Conservation (phyloP, 2,888 invertebrate genomes). For the Tipula vernalis region DNA sequence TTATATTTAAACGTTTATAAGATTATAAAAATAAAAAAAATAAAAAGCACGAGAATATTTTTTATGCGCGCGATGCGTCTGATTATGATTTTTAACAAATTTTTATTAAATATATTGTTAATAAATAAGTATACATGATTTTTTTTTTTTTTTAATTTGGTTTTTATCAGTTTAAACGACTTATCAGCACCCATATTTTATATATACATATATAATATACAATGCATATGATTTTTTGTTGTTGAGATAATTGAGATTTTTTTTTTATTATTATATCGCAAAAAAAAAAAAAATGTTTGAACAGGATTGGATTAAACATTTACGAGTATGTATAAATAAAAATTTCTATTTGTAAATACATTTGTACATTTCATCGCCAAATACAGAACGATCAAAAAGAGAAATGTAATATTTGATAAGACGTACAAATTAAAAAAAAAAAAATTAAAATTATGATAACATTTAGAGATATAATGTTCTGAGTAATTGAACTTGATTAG, state of each 20-base stretch:
- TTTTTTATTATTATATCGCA: not conserved
- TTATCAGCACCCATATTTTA: not conserved
- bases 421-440: not conserved
- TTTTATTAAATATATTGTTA: not conserved
- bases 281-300: not conserved
- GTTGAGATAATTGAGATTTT: not conserved
- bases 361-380: not conserved
- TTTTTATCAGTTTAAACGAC: not conserved
- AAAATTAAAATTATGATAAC: not conserved
- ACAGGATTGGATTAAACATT: not conserved
- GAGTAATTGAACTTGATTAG: constrained; percentile 4
- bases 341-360: not conserved
- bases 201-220: not conserved
- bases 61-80: not conserved
- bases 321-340: not conserved
- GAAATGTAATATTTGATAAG: not conserved
- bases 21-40: not conserved
- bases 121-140: not conserved
- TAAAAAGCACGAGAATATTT: not conserved
- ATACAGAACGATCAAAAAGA: not conserved
- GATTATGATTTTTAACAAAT: not conserved
- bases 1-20: not conserved
- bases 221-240: not conserved
- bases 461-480: constrained; percentile 4
- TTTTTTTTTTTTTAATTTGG: not conserved